A percentile compares a stretch with the other conserved stretches of the same genome.
Conservation (phyloP, 2,888 invertebrate species). For the Disparrhopalites patrizii region DNA sequence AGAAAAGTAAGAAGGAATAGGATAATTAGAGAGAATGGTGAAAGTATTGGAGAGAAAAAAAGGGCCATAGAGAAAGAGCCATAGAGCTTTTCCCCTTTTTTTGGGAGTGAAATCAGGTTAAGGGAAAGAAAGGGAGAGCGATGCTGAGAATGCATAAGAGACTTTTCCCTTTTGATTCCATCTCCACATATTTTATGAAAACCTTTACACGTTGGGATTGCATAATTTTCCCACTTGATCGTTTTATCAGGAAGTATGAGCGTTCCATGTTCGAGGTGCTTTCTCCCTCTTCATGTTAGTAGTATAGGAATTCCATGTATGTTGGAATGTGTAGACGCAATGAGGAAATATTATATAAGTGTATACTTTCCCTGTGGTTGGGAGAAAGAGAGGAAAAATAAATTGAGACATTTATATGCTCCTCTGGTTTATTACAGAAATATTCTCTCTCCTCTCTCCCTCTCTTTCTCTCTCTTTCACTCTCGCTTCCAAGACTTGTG, state of each 20-base stretch:
- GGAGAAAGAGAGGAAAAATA: conserved; percentile 14
- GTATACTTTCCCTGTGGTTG: too few species aligned
- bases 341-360: too few species aligned
- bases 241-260: not conserved
- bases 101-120: too few species aligned
- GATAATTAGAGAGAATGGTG: not conserved
- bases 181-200: conserved; percentile 1
- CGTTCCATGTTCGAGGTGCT: not conserved
- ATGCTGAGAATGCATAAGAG: too few species aligned
- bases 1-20: too few species aligned
- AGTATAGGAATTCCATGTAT: too few species aligned
- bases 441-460: not conserved
- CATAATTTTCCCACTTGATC: conserved; percentile 7
- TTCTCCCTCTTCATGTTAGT: not conserved
- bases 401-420: conserved; percentile 22
- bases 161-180: not conserved
- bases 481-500: not conserved
- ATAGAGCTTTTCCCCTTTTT: not conserved
- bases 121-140: too few species aligned
- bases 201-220: conserved; percentile 10
- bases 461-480: not conserved
- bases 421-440: not conserved
- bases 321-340: too few species aligned
- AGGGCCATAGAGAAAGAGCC: not conserved
- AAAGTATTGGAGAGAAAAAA: not conserved